These are phyloP conservation scores for Amphilophus citrinellus DNA, from an alignment of 2,113 vertebrate genomes.

Conservation along the genomic window DNA sequence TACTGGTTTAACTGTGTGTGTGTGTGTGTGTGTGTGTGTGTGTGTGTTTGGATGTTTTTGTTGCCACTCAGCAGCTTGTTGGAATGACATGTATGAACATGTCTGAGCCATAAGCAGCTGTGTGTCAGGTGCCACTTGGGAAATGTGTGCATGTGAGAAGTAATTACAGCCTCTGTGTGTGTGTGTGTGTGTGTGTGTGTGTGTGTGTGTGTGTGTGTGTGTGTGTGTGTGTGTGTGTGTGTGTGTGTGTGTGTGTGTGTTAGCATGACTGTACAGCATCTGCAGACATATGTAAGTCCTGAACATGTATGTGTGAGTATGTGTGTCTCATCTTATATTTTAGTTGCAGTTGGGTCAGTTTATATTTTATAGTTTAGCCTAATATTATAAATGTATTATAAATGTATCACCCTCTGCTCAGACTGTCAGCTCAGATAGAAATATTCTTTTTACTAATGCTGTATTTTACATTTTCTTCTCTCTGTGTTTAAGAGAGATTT, in stretches of 20 bases:
- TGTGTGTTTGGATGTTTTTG: slow-evolving; percentile 15
- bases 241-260: slow-evolving; percentile 24
- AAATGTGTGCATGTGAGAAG: slow-evolving; percentile 28
- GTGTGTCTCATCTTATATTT: background rate
- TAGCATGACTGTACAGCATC: background rate
- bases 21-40: slow-evolving; percentile 6
- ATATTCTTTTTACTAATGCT: background rate
- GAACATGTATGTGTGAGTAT: background rate
- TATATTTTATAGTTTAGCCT: background rate
- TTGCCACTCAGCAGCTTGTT: slow-evolving; percentile 49
- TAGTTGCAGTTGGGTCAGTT: background rate
- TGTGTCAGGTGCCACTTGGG: slow-evolving; percentile 53
- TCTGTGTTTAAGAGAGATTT: background rate
- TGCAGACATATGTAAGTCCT: background rate
- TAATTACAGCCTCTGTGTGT: slow-evolving; percentile 20
- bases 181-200: slow-evolving; percentile 38
- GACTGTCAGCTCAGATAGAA: background rate
- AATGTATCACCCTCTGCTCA: background rate
- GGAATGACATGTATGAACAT: slow-evolving; percentile 71
- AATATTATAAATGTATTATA: background rate
- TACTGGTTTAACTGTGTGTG: background rate
- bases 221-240: too few species aligned
- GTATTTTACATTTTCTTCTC: background rate
- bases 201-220: background rate
- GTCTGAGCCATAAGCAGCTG: slow-evolving; percentile 55